A percentile compares a stretch with the other conserved stretches of the same genome.
phyloP scores from a whole-genome alignment of 2,888 invertebrate genomes.

The Temnothorax ravouxi region DNA sequence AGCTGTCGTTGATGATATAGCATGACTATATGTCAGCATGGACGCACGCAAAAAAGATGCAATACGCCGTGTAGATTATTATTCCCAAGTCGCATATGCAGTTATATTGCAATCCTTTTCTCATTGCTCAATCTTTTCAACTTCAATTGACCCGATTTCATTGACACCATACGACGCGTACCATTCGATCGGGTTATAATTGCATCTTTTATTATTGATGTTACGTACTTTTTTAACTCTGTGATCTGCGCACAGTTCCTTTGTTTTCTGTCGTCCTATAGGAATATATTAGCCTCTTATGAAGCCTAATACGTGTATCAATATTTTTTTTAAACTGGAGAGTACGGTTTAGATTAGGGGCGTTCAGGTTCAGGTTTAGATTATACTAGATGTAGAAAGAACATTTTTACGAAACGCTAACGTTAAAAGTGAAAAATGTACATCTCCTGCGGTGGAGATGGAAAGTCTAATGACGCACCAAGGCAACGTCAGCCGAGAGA shows the following conservation, averaged over 20 bases:
- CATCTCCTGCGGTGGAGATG: not conserved
- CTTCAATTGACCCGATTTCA: constrained; percentile 10
- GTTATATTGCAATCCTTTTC: not conserved
- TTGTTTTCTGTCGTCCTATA: not conserved
- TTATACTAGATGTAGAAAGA: not conserved
- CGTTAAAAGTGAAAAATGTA: not conserved
- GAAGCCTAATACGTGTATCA: not conserved
- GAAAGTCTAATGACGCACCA: not conserved
- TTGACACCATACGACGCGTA: not conserved
- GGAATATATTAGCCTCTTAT: not conserved
- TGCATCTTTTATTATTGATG: not conserved
- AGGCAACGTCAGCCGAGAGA: not conserved
- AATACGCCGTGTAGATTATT: constrained; percentile 21
- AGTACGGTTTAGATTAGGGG: not conserved
- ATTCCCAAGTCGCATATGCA: not conserved
- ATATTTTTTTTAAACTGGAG: not conserved
- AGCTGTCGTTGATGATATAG: constrained; percentile 43
- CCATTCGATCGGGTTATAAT: constrained; percentile 10
- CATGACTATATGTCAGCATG: constrained; percentile 20
- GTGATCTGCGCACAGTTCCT: not conserved
- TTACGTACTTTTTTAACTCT: not conserved
- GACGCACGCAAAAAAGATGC: not conserved
- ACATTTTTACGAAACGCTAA: not conserved
- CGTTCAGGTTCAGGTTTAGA: not conserved
- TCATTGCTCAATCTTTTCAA: not conserved